phyloP scores from a whole-genome alignment of 2,797 vertebrate genomes.

The Hydrophis major region DNA sequence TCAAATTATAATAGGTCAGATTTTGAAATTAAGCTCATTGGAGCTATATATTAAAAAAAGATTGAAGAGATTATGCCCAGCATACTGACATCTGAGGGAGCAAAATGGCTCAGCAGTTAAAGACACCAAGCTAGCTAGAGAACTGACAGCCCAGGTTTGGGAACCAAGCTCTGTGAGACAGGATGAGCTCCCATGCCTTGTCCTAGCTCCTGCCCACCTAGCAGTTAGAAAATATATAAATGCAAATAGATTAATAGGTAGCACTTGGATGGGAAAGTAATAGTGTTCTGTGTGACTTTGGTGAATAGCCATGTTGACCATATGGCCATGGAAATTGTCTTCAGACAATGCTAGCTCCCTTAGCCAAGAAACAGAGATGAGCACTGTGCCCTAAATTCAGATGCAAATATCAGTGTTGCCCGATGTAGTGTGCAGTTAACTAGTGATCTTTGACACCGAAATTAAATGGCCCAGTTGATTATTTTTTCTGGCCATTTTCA shows the following conservation, averaged over 20 bases:
- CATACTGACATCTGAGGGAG: neutral
- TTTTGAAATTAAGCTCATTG: neutral
- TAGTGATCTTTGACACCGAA: constrained; percentile 29
- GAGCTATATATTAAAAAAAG: neutral
- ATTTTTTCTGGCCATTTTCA: neutral
- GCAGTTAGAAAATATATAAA: neutral
- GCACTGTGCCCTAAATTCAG: neutral
- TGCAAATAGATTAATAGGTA: neutral
- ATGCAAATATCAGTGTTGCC: neutral
- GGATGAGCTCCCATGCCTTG: neutral
- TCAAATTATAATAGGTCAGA: constrained; percentile 3
- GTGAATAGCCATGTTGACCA: neutral
- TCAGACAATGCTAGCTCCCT: neutral
- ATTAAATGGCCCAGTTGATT: constrained; percentile 37
- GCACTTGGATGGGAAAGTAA: neutral
- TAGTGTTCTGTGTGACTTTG: neutral
- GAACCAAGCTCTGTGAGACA: neutral
- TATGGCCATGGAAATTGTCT: neutral
- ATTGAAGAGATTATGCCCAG: neutral
- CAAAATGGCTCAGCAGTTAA: neutral
- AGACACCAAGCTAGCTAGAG: neutral
- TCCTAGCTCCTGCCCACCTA: neutral
- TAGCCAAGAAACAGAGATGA: neutral
- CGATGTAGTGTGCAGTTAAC: constrained; percentile 18
- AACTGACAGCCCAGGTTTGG: neutral